Evolutionary conservation across 2,797 vertebrate species (phyloP).

Genomic region (Enteromius unitaeniatus): DNA sequence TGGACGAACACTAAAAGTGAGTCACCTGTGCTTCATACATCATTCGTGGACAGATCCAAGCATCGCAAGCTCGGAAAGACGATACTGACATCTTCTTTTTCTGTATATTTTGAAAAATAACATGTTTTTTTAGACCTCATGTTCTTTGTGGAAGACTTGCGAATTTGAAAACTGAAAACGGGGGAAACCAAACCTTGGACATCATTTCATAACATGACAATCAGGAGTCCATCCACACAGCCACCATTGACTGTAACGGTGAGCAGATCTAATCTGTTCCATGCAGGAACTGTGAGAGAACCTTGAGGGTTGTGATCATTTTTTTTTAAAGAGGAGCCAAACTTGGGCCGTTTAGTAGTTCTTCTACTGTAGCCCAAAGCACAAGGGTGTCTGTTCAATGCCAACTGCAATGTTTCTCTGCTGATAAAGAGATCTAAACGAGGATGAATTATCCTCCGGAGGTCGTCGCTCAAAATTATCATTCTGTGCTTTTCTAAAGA

Average conservation of each 20-base stretch:
- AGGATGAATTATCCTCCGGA: constrained; percentile 21
- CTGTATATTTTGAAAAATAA: constrained; percentile 42
- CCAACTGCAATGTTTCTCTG: constrained; percentile 25
- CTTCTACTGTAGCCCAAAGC: constrained; percentile 40
- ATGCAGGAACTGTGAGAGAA: background rate
- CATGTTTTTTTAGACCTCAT: constrained; percentile 16
- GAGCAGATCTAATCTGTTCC: constrained; percentile 5
- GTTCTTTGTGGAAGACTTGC: constrained; percentile 2
- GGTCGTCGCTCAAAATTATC: background rate
- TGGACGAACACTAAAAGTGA: constrained; percentile 21
- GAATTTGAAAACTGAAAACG: background rate
- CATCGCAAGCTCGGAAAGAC: constrained; percentile 3
- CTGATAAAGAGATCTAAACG: constrained; percentile 25
- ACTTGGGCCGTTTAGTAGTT: constrained; percentile 30
- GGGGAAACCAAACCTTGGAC: background rate
- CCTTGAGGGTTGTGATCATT: background rate
- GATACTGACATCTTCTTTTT: background rate
- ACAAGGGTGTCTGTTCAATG: constrained; percentile 50
- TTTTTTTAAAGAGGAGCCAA: constrained; percentile 37
- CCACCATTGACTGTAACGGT: background rate
- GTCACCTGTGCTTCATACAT: constrained; percentile 11
- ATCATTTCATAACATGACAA: constrained; percentile 46
- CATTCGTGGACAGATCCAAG: background rate
- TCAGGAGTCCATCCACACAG: constrained; percentile 43
- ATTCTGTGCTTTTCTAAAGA: constrained; percentile 39